Evolutionary conservation across 2,113 vertebrate species (phyloP).

Genomic region (Irena cyanogastra): DNA sequence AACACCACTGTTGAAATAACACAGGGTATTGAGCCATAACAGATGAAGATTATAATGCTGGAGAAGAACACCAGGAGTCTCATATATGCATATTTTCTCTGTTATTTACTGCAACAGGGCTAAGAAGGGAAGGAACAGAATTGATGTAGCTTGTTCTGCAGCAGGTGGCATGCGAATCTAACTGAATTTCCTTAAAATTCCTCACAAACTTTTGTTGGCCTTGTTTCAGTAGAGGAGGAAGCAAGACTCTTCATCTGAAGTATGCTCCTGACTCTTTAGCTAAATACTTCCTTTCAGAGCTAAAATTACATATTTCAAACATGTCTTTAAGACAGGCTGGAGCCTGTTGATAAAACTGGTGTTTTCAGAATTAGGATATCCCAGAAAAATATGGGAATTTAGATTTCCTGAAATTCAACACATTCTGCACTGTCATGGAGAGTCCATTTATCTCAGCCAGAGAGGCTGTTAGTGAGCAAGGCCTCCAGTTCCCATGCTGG

Average conservation of each 20-base stretch:
- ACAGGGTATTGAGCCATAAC: not conserved
- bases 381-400: not conserved
- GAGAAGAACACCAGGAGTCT: not conserved
- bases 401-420: not conserved
- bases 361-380: not conserved
- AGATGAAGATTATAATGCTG: not conserved
- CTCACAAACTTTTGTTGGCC: not conserved
- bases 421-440: not conserved
- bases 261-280: not conserved
- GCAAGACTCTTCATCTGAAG: conserved; percentile 9
- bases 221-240: not conserved
- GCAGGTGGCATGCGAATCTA: not conserved
- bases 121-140: not conserved
- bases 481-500: not conserved
- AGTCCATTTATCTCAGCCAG: not conserved
- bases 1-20: not conserved
- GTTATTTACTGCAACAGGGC: not conserved
- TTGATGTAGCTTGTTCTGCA: not conserved
- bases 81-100: not conserved
- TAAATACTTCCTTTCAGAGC: conserved; percentile 32
- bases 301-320: conserved; percentile 42
- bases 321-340: not conserved
- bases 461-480: not conserved
- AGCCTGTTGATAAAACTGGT: conserved; percentile 9
- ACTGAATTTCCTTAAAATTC: not conserved